These are phyloP conservation scores for Propithecus coquereli DNA, from an alignment of 2,113 vertebrate species.

Conservation along the genomic window DNA sequence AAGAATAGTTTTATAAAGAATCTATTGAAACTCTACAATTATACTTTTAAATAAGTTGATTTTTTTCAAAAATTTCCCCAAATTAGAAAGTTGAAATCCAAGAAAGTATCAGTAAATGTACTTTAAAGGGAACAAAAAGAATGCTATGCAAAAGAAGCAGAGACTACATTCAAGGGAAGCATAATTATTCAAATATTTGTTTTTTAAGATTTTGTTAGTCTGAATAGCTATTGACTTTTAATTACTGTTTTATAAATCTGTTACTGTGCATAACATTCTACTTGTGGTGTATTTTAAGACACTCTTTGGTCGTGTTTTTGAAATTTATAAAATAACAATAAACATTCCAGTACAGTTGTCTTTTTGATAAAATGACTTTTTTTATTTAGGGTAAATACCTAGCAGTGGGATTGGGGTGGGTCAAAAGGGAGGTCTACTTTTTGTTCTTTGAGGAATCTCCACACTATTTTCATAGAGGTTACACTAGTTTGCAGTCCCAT, in stretches of 20 bases:
- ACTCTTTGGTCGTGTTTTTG: slow-evolving; percentile 19
- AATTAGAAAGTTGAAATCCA: slow-evolving; percentile 31
- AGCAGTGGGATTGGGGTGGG: too few relatives aligned
- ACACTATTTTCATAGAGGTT: too few relatives aligned
- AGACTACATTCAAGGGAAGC: neutral
- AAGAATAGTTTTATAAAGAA: neutral
- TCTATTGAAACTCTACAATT: neutral
- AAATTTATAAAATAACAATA: slow-evolving; percentile 38
- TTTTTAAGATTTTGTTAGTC: neutral
- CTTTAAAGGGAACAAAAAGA: neutral
- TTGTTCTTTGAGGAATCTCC: too few relatives aligned
- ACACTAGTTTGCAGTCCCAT: too few relatives aligned
- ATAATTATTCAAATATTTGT: slow-evolving; percentile 40
- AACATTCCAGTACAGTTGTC: too few relatives aligned
- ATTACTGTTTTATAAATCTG: slow-evolving; percentile 37
- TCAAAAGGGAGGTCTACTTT: too few relatives aligned
- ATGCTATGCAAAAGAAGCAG: neutral
- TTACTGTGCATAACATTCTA: slow-evolving; percentile 22
- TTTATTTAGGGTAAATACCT: too few relatives aligned
- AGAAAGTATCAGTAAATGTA: neutral
- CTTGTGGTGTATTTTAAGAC: neutral
- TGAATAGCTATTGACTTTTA: slow-evolving; percentile 38
- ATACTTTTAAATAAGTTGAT: neutral
- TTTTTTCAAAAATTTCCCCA: neutral
- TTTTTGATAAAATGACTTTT: too few relatives aligned